Evolutionary conservation across 1,140 invertebrate species (phyloP).

Genomic region (Bombus superbus): DNA sequence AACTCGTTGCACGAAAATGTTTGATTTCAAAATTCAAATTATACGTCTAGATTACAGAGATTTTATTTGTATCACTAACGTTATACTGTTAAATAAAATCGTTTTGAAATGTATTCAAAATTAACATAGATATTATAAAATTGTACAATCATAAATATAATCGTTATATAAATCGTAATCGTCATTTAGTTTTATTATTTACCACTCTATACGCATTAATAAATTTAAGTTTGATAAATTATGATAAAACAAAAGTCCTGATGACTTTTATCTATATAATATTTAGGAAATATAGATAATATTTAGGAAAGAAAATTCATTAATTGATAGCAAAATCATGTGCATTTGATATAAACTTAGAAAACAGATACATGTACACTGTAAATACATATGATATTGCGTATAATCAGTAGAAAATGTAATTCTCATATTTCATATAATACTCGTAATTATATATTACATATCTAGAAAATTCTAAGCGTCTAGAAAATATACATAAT

Average conservation of each 20-base stretch:
- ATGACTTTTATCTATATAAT: background rate
- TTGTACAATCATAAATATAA: background rate
- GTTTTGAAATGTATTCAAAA: background rate
- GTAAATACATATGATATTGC: background rate
- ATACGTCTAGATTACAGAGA: background rate
- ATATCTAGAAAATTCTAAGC: background rate
- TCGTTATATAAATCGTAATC: background rate
- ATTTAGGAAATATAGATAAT: background rate
- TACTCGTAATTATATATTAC: too few species aligned
- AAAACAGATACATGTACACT: background rate
- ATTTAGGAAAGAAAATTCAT: background rate
- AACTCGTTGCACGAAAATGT: background rate
- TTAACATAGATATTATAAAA: background rate
- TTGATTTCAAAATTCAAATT: constrained; percentile 1
- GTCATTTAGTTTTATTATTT: background rate
- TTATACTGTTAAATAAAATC: background rate
- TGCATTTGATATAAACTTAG: background rate
- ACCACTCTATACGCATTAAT: background rate
- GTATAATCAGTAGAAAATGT: background rate
- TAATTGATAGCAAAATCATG: background rate
- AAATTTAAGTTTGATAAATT: background rate
- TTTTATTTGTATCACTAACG: background rate
- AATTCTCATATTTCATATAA: background rate
- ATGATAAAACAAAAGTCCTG: background rate
- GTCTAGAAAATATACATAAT: background rate